Conservation (phyloP, 2,113 vertebrate species). For the Phylloscopus whistleri region DNA sequence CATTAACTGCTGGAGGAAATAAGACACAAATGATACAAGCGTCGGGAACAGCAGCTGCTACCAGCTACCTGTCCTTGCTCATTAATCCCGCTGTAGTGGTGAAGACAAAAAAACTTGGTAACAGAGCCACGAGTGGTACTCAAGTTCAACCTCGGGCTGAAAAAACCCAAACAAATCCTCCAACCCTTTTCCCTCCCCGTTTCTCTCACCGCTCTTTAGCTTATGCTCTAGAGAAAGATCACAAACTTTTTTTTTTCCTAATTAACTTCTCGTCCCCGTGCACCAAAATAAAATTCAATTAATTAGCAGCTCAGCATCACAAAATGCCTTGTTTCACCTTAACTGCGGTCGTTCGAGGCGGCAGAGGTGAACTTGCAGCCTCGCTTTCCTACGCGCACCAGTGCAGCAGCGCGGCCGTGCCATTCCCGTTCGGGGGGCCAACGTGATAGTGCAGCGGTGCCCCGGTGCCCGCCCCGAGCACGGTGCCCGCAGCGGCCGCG, state of each 20-base stretch:
- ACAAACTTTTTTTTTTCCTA: not conserved
- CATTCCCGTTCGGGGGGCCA: too few relatives aligned
- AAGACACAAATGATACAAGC: not conserved
- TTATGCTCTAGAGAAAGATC: not conserved
- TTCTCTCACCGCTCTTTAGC: not conserved
- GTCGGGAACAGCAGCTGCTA: fast-evolving
- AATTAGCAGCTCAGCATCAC: not conserved
- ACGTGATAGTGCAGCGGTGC: too few relatives aligned
- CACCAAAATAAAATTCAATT: not conserved
- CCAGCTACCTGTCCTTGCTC: not conserved
- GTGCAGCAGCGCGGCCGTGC: not conserved
- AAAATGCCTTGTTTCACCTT: not conserved
- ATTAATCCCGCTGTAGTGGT: fast-evolving
- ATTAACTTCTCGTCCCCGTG: not conserved
- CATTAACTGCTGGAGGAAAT: not conserved
- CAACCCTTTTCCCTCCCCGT: fast-evolving
- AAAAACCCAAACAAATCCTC: not conserved
- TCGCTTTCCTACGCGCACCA: fast-evolving
- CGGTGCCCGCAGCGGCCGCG: too few relatives aligned
- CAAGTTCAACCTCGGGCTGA: not conserved
- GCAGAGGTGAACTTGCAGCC: not conserved
- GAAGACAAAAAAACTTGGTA: not conserved
- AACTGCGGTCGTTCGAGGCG: not conserved
- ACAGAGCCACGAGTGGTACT: fast-evolving
- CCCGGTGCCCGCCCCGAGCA: too few relatives aligned